Conservation (phyloP, 2,888 invertebrate genomes). For the Adela reaumurella region DNA sequence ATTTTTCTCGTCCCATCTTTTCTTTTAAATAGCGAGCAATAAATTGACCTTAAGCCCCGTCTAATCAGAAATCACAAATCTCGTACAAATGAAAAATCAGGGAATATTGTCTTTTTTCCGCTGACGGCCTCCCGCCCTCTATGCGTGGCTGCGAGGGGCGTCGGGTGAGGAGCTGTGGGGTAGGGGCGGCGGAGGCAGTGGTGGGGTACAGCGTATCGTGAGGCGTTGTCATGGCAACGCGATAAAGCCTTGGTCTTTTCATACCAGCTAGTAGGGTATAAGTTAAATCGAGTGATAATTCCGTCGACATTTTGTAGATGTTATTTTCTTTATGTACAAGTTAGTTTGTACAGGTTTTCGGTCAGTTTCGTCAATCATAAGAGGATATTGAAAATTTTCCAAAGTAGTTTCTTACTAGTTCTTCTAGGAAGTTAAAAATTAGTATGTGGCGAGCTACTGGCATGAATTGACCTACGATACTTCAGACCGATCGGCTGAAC, state of each 20-base stretch:
- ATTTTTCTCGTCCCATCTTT: too few species aligned
- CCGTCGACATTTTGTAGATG: neutral
- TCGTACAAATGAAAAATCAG: neutral
- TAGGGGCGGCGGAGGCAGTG: constrained; percentile 27
- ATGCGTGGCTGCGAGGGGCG: neutral
- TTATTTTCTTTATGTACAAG: too few species aligned
- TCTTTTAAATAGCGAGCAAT: neutral
- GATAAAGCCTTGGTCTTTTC: constrained; percentile 55
- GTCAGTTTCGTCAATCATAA: too few species aligned
- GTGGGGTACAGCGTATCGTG: constrained; percentile 35
- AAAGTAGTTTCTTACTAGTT: too few species aligned
- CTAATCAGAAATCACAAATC: neutral
- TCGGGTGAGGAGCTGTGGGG: neutral
- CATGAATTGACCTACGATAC: too few species aligned
- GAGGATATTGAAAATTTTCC: too few species aligned
- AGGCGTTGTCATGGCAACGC: constrained; percentile 47
- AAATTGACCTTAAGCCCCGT: neutral
- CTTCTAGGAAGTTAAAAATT: too few species aligned
- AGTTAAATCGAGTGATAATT: constrained; percentile 7
- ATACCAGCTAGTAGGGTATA: constrained; percentile 32
- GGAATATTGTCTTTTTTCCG: neutral
- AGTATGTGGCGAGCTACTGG: too few species aligned
- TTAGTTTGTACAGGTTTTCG: too few species aligned
- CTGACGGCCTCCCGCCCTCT: neutral
- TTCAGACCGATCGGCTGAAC: too few species aligned